Percentiles rank a stretch among this genome's conserved stretches.
Conservation (phyloP, 2,113 vertebrate genomes). For the Bambusicola thoracicus region DNA sequence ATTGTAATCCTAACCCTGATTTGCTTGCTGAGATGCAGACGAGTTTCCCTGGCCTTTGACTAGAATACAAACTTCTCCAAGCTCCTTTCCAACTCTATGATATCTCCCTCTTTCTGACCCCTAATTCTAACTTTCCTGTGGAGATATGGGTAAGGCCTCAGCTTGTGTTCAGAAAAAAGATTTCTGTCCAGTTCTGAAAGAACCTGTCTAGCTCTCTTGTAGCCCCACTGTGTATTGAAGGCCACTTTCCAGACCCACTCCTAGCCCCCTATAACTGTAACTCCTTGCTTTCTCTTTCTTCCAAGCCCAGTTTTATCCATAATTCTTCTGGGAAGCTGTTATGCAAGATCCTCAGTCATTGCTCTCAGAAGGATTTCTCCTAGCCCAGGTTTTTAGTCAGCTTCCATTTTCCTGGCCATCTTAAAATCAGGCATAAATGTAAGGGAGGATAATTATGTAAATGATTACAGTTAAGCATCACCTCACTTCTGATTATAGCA, state of each 20-base stretch:
- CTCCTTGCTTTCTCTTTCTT: background rate
- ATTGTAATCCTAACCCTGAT: background rate
- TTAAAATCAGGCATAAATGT: slow-evolving; percentile 1
- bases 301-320: background rate
- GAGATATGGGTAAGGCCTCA: background rate
- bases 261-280: background rate
- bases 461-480: slow-evolving; percentile 8
- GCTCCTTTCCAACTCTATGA: background rate
- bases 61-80: background rate
- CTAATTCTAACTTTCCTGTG: background rate
- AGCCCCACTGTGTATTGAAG: background rate
- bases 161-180: background rate
- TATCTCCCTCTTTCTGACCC: background rate
- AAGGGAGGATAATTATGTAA: background rate
- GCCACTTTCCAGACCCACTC: background rate
- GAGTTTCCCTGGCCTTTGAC: background rate
- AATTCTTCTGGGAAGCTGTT: background rate
- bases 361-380: background rate
- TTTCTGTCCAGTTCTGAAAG: too few species aligned
- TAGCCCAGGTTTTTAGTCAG: background rate
- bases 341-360: background rate
- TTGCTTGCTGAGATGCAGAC: background rate
- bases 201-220: background rate
- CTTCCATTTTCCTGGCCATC: background rate
- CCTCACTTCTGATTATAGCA: background rate